phyloP scores from a whole-genome alignment of 2,888 invertebrate species.

The Cantharis rustica region DNA sequence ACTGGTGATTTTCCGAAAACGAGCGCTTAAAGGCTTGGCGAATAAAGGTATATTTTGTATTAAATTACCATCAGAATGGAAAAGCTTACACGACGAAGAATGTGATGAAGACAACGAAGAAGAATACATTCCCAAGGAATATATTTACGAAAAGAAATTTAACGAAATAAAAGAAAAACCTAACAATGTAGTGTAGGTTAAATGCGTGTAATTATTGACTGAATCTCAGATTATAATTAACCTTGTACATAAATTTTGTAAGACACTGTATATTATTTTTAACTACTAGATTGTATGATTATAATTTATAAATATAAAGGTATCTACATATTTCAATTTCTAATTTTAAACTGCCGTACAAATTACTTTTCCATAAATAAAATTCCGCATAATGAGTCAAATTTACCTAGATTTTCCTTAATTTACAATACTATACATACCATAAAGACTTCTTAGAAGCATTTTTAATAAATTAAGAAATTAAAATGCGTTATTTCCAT shows the following conservation, averaged over 20 bases:
- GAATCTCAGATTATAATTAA: slow-evolving; percentile 5
- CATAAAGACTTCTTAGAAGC: not conserved
- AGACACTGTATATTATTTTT: not conserved
- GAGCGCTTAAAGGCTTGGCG: slow-evolving; percentile 60
- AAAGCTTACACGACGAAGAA: slow-evolving; percentile 57
- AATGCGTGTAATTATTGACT: not conserved
- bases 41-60: slow-evolving; percentile 48
- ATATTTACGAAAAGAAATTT: slow-evolving; percentile 5
- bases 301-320: not conserved
- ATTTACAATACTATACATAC: too few relatives aligned
- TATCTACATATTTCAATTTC: not conserved
- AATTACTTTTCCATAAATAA: not conserved
- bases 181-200: not conserved
- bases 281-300: not conserved
- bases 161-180: slow-evolving; percentile 13
- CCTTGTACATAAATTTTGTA: not conserved
- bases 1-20: slow-evolving; percentile 62
- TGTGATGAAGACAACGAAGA: slow-evolving; percentile 56
- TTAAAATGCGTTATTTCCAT: not conserved
- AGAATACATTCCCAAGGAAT: slow-evolving; percentile 4
- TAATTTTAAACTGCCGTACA: not conserved
- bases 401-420: not conserved
- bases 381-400: not conserved
- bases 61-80: slow-evolving; percentile 49
- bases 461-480: not conserved